A percentile compares a stretch with the other conserved stretches of the same genome.
These are phyloP conservation scores for Nipponia nippon DNA, from an alignment of 2,113 vertebrate genomes.

Conservation along the genomic window DNA sequence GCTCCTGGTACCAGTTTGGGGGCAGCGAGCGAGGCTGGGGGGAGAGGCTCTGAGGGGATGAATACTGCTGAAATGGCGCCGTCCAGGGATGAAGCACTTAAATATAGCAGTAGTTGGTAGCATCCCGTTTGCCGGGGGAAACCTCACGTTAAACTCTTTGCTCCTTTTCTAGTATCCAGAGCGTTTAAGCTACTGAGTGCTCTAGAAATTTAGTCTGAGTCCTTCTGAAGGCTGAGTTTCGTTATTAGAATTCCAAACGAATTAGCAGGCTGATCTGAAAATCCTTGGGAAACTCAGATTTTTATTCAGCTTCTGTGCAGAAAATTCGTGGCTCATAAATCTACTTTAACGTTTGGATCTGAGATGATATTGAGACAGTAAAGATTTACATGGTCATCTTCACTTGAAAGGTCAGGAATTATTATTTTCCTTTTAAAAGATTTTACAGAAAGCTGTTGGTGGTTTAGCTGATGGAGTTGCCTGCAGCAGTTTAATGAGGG, in stretches of 20 bases:
- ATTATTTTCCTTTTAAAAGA: not conserved
- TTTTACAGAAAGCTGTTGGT: not conserved
- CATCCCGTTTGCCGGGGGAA: not conserved
- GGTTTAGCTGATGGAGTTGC: not conserved
- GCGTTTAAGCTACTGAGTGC: not conserved
- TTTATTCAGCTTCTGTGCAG: not conserved
- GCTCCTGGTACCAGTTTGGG: not conserved
- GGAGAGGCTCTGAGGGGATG: not conserved
- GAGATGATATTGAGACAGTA: not conserved
- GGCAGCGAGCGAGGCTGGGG: not conserved
- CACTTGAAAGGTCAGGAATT: not conserved
- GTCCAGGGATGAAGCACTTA: not conserved
- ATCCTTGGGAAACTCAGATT: not conserved
- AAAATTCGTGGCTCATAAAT: not conserved
- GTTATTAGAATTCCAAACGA: not conserved
- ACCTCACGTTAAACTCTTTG: not conserved
- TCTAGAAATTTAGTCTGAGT: not conserved
- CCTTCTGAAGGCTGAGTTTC: not conserved
- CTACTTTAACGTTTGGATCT: not conserved
- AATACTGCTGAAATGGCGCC: not conserved
- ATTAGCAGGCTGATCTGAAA: not conserved
- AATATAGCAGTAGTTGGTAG: accelerated
- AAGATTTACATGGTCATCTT: not conserved
- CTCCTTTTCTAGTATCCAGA: not conserved
- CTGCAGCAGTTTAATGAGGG: not conserved